Evolutionary conservation across 2,888 invertebrate genomes (phyloP), one percentile per base, ranked within the genome.

Genomic region (Eupeodes luniger): DNA sequence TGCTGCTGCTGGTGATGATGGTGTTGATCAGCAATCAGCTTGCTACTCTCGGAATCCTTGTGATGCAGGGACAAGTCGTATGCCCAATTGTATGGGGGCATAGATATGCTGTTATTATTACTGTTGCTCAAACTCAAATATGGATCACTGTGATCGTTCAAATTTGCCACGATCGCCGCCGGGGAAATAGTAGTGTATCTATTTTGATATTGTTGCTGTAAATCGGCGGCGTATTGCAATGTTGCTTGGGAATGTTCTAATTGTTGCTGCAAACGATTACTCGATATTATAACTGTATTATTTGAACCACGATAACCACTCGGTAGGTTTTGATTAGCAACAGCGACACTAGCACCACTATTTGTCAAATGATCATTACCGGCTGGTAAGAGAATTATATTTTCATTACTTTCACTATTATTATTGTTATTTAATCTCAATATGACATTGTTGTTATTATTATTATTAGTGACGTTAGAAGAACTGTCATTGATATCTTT

Each of bases 251-350:
- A 27, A 16, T 90, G 91, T 53, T 91, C 90, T 36, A 91, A 85
- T 36, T 91, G 90, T 7, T 91, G 72, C 53, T 90, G 81, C 81
- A 90, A 82, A 85, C 74, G 88, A 62, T 89, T 91, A 81, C 91
- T 92, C 57, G 93, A 90, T 90, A 92, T 93, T 55, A 93, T 93
- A 78, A 93, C 93, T 53, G 93, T 93, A 90, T 93, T 93, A 86
- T 93, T 92, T 44, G 91, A 89, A 57, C 93, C 93, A 70, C 93
- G 93, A 91, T 93, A 93, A 90, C 92, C 92, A 81, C 91, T 89
- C 11, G 93, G 93, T 66, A 92, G 55, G 27, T 89, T 89, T 70
- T 90, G 77, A 72, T 75, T 40, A 34, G 10, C 66, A 19, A 14
- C 47, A 55, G 10, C 70, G 36, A 14, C 53, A 55, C 62, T 44